Base-by-base conservation (phyloP, 2,797 vertebrate species). In the Triplophysa yarkandensis region DNA sequence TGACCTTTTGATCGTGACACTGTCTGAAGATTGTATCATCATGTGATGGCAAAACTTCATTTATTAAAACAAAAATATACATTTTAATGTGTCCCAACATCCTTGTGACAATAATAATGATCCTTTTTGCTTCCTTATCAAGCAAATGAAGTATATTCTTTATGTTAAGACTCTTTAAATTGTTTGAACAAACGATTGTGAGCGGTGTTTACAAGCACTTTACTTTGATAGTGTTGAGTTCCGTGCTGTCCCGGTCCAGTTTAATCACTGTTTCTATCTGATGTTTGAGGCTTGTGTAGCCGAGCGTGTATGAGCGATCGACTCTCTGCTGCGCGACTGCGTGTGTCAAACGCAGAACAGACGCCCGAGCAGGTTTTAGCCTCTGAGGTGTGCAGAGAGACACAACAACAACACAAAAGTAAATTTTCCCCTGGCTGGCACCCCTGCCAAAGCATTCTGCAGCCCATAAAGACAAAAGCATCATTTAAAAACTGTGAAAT, bases 1-100 rank as follows among this genome's bases (percentile, higher is more conserved):
- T 88, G 89, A 92, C 92, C 92, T 93, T 93, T 92, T 91, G 90
- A 92, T 66, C 41, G 81, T 90, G 90, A 90, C 89, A 90, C 85
- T 84, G 82, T 85, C 64, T 85, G 88, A 90, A 89, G 89, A 89
- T 91, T 90, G 86, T 19, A 82, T 82, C 75, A 77, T 77, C 83
- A 82, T 81, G 87, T 87, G 89, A 89, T 91, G 90, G 87, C 90
- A 83, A 85, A 83, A 89, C 85, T 87, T 89, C 78, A 87, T 89
- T 73, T n/a, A 73, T 73, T 73, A 55, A 1, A 73, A 4, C 3
- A 17, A 28, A 65, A 64, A 73, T 25, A 34, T 25, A 62, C 5
- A 30, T 14, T 71, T 27, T 28, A 4, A 17, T 11, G 11, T 8
- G 10, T 25, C n/a, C 8, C 34, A n/a, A 34, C 68, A 1, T 25